phyloP scores from a whole-genome alignment of 2,113 vertebrate species.

The Clarias magur region DNA sequence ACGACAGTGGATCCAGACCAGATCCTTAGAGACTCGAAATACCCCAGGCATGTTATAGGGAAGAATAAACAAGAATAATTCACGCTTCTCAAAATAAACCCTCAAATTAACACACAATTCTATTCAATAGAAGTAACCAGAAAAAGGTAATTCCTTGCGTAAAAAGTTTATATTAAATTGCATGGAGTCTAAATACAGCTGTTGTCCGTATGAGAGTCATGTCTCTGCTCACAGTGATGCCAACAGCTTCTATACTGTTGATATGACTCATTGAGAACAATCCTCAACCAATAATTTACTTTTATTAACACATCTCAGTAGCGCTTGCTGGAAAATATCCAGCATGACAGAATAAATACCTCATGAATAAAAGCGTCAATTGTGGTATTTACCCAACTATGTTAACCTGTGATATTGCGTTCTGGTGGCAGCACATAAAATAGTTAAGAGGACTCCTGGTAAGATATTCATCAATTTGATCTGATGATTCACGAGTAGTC shows the following conservation, averaged over 20 bases:
- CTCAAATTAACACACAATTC: background rate
- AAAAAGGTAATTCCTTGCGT: background rate
- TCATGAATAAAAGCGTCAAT: background rate
- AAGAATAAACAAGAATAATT: background rate
- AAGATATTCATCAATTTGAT: background rate
- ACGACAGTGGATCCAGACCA: background rate
- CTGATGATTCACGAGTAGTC: background rate
- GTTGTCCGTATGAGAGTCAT: background rate
- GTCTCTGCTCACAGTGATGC: background rate
- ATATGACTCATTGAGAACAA: background rate
- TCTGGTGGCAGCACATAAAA: background rate
- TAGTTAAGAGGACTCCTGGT: background rate
- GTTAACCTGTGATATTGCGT: background rate
- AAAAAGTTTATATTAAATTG: background rate
- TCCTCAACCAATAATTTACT: background rate
- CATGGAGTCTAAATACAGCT: background rate
- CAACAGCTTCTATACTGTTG: background rate
- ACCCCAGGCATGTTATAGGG: background rate
- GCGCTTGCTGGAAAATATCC: constrained; percentile 28
- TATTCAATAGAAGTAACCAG: background rate
- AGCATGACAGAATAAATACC: constrained; percentile 39
- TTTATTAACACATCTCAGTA: constrained; percentile 7
- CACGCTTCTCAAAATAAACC: background rate
- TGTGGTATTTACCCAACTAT: background rate
- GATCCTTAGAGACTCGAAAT: background rate